Percentiles rank a stretch among this genome's conserved stretches.
These are phyloP conservation scores for Enteromius unitaeniatus DNA, from an alignment of 2,797 vertebrate species.

Conservation along the genomic window DNA sequence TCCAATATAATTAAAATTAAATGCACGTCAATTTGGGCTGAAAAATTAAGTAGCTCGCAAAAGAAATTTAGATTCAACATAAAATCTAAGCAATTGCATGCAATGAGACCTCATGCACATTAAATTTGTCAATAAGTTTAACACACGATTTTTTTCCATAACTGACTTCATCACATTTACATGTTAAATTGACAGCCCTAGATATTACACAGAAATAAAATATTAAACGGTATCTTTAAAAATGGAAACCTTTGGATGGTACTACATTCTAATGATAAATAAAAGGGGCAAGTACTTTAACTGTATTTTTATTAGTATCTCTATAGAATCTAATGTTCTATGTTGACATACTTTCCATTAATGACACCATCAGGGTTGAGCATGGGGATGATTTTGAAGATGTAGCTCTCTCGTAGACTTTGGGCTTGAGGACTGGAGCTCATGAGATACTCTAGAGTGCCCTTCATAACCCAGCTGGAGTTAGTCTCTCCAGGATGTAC, in stretches of 20 bases:
- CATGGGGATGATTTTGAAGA: slow-evolving; percentile 99
- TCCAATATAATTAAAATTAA: not conserved
- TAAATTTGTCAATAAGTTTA: not conserved
- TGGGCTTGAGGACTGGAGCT: slow-evolving; percentile 87
- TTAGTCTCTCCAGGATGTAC: slow-evolving; percentile 99
- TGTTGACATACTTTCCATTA: slow-evolving; percentile 92
- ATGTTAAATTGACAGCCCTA: not conserved
- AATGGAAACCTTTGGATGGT: not conserved
- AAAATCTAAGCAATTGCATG: not conserved
- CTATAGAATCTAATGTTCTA: not conserved
- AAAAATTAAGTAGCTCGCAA: not conserved
- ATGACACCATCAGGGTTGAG: slow-evolving; percentile 98
- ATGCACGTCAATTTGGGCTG: not conserved
- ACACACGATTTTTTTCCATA: not conserved
- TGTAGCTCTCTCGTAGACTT: slow-evolving; percentile 91
- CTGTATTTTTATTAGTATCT: not conserved
- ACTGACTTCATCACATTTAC: not conserved
- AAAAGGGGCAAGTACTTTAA: not conserved
- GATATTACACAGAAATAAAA: not conserved
- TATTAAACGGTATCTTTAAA: not conserved
- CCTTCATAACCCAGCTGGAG: slow-evolving; percentile 99
- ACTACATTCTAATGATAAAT: not conserved
- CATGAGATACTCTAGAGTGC: slow-evolving; percentile 96
- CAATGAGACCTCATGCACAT: not conserved
- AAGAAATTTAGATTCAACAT: not conserved